These are phyloP conservation scores for Fistularia tabacaria DNA, from an alignment of 2,797 vertebrate genomes.

Conservation along the genomic window DNA sequence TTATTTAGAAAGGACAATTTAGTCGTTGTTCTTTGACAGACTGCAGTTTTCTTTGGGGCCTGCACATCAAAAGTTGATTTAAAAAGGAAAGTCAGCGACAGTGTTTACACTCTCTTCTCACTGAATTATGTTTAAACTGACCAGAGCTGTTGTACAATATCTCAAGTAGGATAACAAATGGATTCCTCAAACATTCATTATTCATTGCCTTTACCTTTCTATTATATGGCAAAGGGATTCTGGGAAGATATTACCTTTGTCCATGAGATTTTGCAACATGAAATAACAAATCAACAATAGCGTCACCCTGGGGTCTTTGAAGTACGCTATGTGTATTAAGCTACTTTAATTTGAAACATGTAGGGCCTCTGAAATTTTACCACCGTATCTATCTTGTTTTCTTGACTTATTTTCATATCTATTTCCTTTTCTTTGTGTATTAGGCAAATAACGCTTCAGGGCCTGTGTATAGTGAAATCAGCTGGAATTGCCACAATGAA, in stretches of 20 bases:
- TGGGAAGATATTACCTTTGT: conserved; percentile 91
- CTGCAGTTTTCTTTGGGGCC: neutral
- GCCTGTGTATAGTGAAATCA: conserved; percentile 78
- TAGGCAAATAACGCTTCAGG: conserved; percentile 91
- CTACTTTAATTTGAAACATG: conserved; percentile 75
- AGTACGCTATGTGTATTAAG: conserved; percentile 83
- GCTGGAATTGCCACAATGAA: conserved; percentile 96
- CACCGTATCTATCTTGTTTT: conserved; percentile 92
- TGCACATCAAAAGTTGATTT: conserved; percentile 23
- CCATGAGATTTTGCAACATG: conserved; percentile 86
- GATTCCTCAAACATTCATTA: conserved; percentile 56
- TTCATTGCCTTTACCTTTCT: conserved; percentile 45
- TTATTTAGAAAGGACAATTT: conserved; percentile 1
- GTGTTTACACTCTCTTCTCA: conserved; percentile 28
- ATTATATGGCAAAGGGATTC: conserved; percentile 75
- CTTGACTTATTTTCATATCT: conserved; percentile 96
- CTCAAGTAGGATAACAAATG: conserved; percentile 52
- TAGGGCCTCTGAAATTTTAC: conserved; percentile 80
- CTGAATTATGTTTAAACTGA: conserved; percentile 40
- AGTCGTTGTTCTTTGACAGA: conserved; percentile 9
- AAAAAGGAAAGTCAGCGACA: conserved; percentile 25
- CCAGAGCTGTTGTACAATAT: conserved; percentile 31
- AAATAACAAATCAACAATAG: conserved; percentile 94
- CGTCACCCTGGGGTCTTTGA: conserved; percentile 82
- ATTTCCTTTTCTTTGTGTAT: conserved; percentile 94